phyloP scores from a whole-genome alignment of 1,140 invertebrate species.

The Drosophila lacertosa region DNA sequence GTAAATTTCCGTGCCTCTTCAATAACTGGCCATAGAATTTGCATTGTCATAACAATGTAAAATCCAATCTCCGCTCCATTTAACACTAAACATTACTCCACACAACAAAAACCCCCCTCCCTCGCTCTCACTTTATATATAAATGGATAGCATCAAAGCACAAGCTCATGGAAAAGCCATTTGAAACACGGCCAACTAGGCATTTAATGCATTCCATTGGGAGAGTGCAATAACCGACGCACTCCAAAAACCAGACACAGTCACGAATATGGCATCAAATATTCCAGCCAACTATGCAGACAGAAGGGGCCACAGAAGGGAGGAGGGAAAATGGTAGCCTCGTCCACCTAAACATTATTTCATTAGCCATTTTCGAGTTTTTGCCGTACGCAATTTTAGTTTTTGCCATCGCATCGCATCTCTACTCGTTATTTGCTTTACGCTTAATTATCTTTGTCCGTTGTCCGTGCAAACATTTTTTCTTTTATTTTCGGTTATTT shows the following conservation, averaged over 20 bases:
- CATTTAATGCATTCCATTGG: conserved; percentile 6
- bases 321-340: neutral
- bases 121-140: neutral
- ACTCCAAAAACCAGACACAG: neutral
- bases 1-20: neutral
- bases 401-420: conserved; percentile 16
- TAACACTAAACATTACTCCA: conserved; percentile 16
- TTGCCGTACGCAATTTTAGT: conserved; percentile 33
- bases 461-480: conserved; percentile 8
- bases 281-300: conserved; percentile 18
- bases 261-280: neutral
- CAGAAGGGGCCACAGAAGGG: neutral
- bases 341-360: conserved; percentile 28
- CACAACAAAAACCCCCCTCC: too few species aligned
- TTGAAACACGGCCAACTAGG: conserved; percentile 8
- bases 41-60: conserved; percentile 13
- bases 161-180: conserved; percentile 17
- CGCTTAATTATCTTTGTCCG: conserved; percentile 49
- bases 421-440: conserved; percentile 25
- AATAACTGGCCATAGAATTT: neutral
- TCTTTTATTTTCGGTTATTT: conserved; percentile 3
- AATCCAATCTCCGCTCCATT: conserved; percentile 32
- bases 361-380: conserved; percentile 37
- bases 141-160: neutral
- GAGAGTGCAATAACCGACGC: conserved; percentile 13